phyloP scores from a whole-genome alignment of 2,888 invertebrate species.

The Luperina nickerlii region DNA sequence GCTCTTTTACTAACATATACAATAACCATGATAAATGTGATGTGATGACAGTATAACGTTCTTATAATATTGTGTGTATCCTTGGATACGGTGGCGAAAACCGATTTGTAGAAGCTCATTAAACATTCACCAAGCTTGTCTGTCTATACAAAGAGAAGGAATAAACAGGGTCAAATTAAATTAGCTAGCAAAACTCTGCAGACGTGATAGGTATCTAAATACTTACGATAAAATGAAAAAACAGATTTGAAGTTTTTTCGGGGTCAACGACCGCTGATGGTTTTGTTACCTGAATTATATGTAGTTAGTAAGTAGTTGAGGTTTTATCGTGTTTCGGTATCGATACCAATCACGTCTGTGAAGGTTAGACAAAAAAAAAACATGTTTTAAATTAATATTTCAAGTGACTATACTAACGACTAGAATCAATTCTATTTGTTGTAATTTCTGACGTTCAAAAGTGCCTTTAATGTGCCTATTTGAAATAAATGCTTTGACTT shows the following conservation, averaged over 20 bases:
- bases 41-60: slow-evolving; percentile 23
- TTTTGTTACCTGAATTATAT: too few relatives aligned
- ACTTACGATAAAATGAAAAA: too few relatives aligned
- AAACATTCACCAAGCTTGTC: background rate
- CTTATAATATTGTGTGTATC: background rate
- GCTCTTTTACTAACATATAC: background rate
- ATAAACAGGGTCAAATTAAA: background rate
- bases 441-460: too few relatives aligned
- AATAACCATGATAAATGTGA: slow-evolving; percentile 26
- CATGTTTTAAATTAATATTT: background rate
- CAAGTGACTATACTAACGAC: background rate
- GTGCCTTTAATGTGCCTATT: too few relatives aligned
- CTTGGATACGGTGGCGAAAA: slow-evolving; percentile 1
- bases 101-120: background rate
- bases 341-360: background rate
- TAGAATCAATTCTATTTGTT: too few relatives aligned
- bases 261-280: too few relatives aligned
- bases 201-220: too few relatives aligned
- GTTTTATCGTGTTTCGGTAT: too few relatives aligned
- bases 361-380: background rate
- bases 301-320: too few relatives aligned
- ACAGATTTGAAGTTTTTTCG: too few relatives aligned
- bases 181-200: background rate
- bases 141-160: background rate
- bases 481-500: too few relatives aligned